Evolutionary conservation across 64 coral and sea anemone genomes (phyloP), one percentile per base, ranked within the genome.

Genomic region (Astreopora myriophthalma): DNA sequence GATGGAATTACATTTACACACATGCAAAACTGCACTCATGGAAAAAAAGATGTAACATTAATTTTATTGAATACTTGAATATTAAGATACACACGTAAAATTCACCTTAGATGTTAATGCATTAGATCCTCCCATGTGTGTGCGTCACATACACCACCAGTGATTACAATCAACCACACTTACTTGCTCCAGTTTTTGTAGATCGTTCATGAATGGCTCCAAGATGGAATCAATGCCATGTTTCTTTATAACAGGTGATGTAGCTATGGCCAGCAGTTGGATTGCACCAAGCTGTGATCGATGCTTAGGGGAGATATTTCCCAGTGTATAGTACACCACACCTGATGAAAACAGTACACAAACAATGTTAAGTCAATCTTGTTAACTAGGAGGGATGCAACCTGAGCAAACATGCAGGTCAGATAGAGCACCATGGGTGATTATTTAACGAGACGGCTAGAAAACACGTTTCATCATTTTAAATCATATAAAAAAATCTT

Each of bases 251-350:
- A 86, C 17, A 16, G 90, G 69, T 13, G 24, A 73, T 73, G 7
- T 90, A 34, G 58, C 79, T 5, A 90, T n/a, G 23, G 71, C 79
- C 11, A 90, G 74, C 8, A 96, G 61, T 34, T 96, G 90, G 12
- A 96, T 96, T 10, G 90, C 69, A 14, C 90, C 72, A 1, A 90
- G 28, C 38, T 88, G 86, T 1, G 90, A 89, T 8, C 79, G 64
- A n/a, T 86, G 66, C 26, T 60, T 64, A 23, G 95, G 95, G 40
- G 22, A 19, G 6, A 96, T 81, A 66, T 96, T 96, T 17, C 91
- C 91, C 28, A 96, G 90, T 17, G 90, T 92, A 27, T 93, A 90
- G 67, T 96, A 94, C 3, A 90, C 48, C 1, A 85, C 86, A 23
- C 79, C 90, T 93, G 61, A 23, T 36, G 73, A 63, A 37, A 9